Base-by-base conservation (phyloP, 2,888 invertebrate genomes). In the Carabus problematicus region DNA sequence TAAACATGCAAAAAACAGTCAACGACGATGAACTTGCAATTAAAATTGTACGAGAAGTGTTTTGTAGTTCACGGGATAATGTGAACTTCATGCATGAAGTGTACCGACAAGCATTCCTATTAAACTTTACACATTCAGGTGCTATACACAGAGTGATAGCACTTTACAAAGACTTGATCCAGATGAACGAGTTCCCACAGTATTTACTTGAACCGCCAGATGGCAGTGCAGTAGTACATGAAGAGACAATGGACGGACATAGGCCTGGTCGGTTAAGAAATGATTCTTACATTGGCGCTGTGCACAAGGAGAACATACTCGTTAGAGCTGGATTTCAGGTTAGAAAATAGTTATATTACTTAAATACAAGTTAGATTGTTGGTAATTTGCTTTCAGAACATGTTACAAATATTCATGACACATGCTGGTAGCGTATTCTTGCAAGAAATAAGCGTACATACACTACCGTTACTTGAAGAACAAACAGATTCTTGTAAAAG, bases 401-500 rank as follows among this genome's bases (percentile, higher is more conserved):
- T 93, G 6, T 83, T 94, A 45, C 92, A 93, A 84, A 85, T 94
- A 70, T 98, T 97, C 82, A 94, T 97, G 83, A 96, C 95, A 61
- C 95, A 97, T 84, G 95, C 97, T 2, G 92, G 97, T 11, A 94
- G 96, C 82, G 96, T 97, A 71, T 98, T 98, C 85, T 86, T 96
- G 70, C 85, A 94, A 54, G 89, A 90, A 75, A 85, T 87, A 72
- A 85, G 85, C 68, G 80, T 84, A 0, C 82, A 84, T 42, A 84
- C 87, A 70, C 86, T 88, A n/a, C 87, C 89, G 62, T 85, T 94
- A 70, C 81, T 95, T 42, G 95, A 95, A 77, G 95, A 96, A 79
- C 96, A 96, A 82, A 97, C 97, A 0, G 97, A 98, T 82, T 92
- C 96, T 69, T 97, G 97, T 84, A 97, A 97, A 82, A 88, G 96